These are phyloP conservation scores for Hippocampus comes DNA, from an alignment of 2,113 vertebrate genomes.

Conservation along the genomic window DNA sequence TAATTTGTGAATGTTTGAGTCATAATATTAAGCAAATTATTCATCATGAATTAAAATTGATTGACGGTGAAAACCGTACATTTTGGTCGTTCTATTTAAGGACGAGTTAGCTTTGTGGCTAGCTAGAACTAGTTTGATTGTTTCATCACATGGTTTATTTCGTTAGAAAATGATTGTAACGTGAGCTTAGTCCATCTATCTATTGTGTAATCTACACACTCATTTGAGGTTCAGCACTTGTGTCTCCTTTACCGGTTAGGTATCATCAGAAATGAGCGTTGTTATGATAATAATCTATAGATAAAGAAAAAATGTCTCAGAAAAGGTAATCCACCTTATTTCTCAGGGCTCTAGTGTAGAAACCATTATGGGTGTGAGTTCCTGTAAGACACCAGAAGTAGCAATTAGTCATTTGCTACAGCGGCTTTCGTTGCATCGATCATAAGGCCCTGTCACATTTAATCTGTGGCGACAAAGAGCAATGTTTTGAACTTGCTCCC, in stretches of 20 bases:
- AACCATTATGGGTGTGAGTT: no score
- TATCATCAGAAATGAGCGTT: not conserved
- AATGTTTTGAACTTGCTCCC: no score
- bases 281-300: not conserved
- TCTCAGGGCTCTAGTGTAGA: no score
- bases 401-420: no score
- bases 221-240: not conserved
- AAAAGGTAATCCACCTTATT: not conserved
- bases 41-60: not conserved
- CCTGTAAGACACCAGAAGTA: no score
- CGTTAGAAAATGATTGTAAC: conserved; percentile 7
- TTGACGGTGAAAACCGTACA: not conserved
- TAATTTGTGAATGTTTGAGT: not conserved
- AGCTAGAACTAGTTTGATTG: not conserved
- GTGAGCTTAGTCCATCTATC: conserved; percentile 20
- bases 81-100: not conserved
- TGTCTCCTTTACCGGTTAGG: not conserved
- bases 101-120: not conserved
- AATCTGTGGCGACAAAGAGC: no score
- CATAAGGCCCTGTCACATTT: no score
- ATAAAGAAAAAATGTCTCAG: not conserved
- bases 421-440: no score
- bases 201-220: not conserved
- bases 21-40: not conserved
- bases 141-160: not conserved